These are phyloP conservation scores for Heterohyrax brucei DNA, from an alignment of 2,797 vertebrate species.

Conservation along the genomic window DNA sequence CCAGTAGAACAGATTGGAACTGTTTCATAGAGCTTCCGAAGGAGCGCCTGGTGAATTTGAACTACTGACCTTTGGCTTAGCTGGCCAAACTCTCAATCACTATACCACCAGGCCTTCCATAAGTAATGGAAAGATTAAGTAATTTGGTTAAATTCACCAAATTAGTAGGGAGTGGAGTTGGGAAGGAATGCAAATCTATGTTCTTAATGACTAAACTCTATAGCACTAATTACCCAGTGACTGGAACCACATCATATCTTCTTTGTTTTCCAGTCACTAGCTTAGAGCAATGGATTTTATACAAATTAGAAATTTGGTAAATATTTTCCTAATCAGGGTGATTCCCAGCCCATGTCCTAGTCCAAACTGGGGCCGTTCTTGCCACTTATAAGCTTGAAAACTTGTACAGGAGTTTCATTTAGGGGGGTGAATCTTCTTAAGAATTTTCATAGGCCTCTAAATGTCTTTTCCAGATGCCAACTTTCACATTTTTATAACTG, in stretches of 20 bases:
- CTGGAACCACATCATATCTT: not conserved
- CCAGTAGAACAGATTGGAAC: too few relatives aligned
- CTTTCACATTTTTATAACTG: too few relatives aligned
- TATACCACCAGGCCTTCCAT: too few relatives aligned
- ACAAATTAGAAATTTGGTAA: not conserved
- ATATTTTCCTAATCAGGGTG: not conserved
- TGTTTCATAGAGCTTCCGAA: too few relatives aligned
- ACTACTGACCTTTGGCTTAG: too few relatives aligned
- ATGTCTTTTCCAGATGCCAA: not conserved
- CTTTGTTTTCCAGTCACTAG: not conserved
- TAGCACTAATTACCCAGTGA: not conserved
- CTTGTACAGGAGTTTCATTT: conserved; percentile 20
- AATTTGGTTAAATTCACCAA: not conserved
- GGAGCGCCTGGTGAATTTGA: too few relatives aligned
- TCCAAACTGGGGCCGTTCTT: not conserved
- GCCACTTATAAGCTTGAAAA: not conserved
- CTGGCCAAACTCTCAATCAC: too few relatives aligned
- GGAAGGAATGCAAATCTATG: not conserved
- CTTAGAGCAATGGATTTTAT: not conserved
- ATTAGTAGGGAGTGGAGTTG: not conserved
- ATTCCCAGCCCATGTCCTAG: not conserved
- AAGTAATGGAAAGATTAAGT: not conserved
- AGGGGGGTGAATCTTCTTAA: not conserved
- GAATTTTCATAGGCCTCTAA: conserved; percentile 11
- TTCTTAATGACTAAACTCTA: not conserved